These are phyloP conservation scores for Synanthedon tipuliformis DNA, from an alignment of 2,888 invertebrate species.

Conservation along the genomic window DNA sequence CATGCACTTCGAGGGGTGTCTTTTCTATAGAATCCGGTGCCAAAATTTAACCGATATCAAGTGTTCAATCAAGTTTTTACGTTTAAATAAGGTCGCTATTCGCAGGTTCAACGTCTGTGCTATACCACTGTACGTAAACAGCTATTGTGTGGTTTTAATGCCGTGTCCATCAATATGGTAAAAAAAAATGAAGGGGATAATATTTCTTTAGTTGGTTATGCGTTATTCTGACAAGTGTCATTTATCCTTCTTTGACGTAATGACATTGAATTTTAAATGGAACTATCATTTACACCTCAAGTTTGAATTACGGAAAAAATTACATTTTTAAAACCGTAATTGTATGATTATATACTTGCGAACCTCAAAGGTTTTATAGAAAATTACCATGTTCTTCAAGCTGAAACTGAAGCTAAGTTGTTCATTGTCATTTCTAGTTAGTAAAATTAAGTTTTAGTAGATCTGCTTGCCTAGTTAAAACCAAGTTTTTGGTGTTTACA, in stretches of 20 bases:
- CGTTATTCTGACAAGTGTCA: slow-evolving; percentile 6
- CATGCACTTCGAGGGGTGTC: slow-evolving; percentile 32
- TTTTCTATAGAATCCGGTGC: slow-evolving; percentile 28
- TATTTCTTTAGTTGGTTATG: slow-evolving; percentile 4
- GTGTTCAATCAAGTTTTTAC: slow-evolving; percentile 19
- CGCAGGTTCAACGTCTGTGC: slow-evolving; percentile 10
- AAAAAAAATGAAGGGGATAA: slow-evolving; percentile 8
- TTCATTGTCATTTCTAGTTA: too few species aligned
- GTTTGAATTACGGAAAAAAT: background rate
- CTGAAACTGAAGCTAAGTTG: too few species aligned
- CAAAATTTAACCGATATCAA: slow-evolving; percentile 26
- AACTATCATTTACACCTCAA: background rate
- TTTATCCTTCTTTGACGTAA: slow-evolving; percentile 8
- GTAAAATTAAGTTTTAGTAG: too few species aligned
- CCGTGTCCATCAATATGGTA: slow-evolving; percentile 12
- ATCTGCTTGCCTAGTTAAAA: too few species aligned
- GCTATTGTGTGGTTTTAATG: slow-evolving; percentile 21
- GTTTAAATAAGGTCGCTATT: slow-evolving; percentile 25
- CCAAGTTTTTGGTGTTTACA: too few species aligned
- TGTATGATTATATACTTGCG: too few species aligned
- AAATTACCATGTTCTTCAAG: too few species aligned
- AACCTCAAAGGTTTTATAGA: too few species aligned
- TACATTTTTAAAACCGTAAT: background rate
- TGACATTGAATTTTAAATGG: background rate
- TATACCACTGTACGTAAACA: slow-evolving; percentile 1